Conservation (phyloP, 2,888 invertebrate genomes). For the Ypsolopha scabrella region DNA sequence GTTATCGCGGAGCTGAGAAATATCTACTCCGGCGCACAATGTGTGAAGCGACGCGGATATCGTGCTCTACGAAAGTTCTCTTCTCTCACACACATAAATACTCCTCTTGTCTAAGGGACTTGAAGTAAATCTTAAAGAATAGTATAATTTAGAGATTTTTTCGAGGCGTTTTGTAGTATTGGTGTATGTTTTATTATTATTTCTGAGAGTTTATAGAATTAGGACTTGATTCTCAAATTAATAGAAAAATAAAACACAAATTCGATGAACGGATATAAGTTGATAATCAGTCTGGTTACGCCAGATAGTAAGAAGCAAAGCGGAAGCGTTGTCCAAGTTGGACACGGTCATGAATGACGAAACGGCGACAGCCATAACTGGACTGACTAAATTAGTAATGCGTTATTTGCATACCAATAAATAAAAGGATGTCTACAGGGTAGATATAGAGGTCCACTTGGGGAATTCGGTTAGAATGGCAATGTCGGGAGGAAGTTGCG, state of each 20-base stretch:
- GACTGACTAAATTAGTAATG: slow-evolving; percentile 34
- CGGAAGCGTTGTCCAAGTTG: slow-evolving; percentile 24
- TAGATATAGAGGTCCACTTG: background rate
- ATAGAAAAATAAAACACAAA: slow-evolving; percentile 9
- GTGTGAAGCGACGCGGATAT: slow-evolving; percentile 15
- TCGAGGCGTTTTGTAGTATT: too few species aligned
- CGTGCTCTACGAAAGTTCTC: background rate
- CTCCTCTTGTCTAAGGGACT: too few species aligned
- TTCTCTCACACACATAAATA: too few species aligned
- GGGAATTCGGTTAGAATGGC: background rate
- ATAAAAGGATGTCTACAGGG: background rate
- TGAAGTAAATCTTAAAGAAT: too few species aligned
- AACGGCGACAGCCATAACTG: slow-evolving; percentile 22
- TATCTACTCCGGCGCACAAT: slow-evolving; percentile 23
- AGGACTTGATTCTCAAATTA: too few species aligned
- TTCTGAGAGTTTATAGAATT: too few species aligned
- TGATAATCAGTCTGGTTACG: background rate
- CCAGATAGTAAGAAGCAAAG: slow-evolving; percentile 8
- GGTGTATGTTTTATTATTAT: too few species aligned
- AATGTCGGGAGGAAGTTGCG: slow-evolving; percentile 35
- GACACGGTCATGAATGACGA: slow-evolving; percentile 32
- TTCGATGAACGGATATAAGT: slow-evolving; percentile 20
- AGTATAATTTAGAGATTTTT: too few species aligned
- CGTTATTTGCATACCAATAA: slow-evolving; percentile 28
- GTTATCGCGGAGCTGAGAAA: slow-evolving; percentile 37